phyloP scores from a whole-genome alignment of 2,888 invertebrate species.

The Drosophila stalkeri region DNA sequence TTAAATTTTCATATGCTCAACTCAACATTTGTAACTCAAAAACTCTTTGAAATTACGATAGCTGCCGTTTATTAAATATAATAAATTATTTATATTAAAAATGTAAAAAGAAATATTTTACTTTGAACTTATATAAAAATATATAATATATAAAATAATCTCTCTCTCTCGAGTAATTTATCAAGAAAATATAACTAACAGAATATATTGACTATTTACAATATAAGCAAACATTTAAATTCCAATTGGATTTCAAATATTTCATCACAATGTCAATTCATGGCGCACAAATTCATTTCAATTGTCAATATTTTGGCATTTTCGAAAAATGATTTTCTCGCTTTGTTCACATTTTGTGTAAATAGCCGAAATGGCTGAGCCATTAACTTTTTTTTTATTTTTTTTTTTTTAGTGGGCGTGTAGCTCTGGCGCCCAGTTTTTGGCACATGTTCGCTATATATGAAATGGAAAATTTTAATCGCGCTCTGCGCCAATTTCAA shows the following conservation, averaged over 20 bases:
- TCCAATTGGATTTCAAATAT: background rate
- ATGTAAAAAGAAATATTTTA: too few species aligned
- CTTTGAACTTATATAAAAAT: too few species aligned
- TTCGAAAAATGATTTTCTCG: background rate
- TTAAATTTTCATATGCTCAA: too few species aligned
- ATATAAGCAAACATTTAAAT: background rate
- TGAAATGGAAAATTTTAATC: slow-evolving; percentile 36
- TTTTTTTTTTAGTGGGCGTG: background rate
- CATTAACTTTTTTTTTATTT: background rate
- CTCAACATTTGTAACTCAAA: too few species aligned
- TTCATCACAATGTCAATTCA: background rate
- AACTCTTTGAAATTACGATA: too few species aligned
- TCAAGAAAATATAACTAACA: too few species aligned
- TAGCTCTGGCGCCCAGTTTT: background rate
- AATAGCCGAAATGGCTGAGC: slow-evolving; percentile 4
- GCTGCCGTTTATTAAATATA: too few species aligned
- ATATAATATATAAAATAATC: too few species aligned
- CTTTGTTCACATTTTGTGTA: slow-evolving; percentile 3
- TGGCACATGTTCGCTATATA: slow-evolving; percentile 11
- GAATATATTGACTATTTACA: background rate
- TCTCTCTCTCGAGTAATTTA: too few species aligned
- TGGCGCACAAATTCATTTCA: background rate
- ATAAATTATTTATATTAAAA: too few species aligned
- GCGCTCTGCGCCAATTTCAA: slow-evolving; percentile 45
- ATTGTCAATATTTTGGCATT: slow-evolving; percentile 7